These are phyloP conservation scores for Corythaeola cristata DNA, from an alignment of 2,113 vertebrate genomes.

Conservation along the genomic window DNA sequence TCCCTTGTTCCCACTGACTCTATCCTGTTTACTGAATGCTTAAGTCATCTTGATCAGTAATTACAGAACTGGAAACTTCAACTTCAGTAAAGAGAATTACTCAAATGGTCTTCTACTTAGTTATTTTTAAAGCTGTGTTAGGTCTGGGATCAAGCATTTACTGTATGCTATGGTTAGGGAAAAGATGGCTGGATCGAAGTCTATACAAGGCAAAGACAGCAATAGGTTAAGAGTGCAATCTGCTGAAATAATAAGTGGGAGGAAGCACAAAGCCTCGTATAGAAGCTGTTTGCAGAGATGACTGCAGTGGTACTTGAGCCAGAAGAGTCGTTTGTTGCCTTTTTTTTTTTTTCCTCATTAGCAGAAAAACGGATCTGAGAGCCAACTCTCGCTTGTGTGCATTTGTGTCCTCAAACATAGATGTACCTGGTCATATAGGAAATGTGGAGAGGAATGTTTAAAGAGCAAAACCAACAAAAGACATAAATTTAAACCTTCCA, in stretches of 20 bases:
- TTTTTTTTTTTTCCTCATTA: background rate
- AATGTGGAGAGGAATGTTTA: background rate
- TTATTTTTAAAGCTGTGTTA: background rate
- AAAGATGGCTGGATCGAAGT: background rate
- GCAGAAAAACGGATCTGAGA: background rate
- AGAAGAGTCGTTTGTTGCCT: background rate
- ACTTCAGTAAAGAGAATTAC: background rate
- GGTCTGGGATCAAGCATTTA: background rate
- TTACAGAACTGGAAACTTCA: background rate
- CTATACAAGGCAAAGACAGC: background rate
- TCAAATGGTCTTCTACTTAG: background rate
- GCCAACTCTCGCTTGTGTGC: background rate
- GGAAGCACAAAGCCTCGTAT: background rate
- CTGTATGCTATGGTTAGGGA: background rate
- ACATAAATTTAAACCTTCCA: background rate
- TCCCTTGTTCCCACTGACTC: background rate
- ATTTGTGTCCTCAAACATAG: background rate
- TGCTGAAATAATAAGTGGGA: background rate
- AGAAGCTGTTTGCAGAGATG: background rate
- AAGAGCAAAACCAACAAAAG: background rate
- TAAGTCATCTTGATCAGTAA: background rate
- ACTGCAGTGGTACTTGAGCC: background rate
- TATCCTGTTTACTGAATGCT: background rate
- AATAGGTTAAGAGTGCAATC: background rate
- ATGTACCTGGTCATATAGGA: background rate